Base-by-base conservation (phyloP, 2,888 invertebrate genomes). In the Lumbricus terrestris region DNA sequence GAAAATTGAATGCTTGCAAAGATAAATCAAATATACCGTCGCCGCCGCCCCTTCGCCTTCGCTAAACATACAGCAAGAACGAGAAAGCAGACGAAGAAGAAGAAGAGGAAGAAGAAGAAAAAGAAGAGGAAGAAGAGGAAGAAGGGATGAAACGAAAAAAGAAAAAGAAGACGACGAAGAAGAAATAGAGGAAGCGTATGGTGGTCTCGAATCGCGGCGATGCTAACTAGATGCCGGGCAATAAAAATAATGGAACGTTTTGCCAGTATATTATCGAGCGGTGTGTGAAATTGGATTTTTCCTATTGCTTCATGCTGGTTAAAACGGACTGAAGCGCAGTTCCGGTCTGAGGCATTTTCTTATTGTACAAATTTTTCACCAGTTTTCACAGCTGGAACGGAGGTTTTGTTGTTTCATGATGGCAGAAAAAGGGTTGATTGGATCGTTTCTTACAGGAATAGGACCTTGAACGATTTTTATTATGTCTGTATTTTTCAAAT, bases 201-300 rank as follows among this genome's bases (percentile, higher is more conserved):
- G 69, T 69, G 69, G 69, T 29, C 69, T 35, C 83, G 83, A 34
- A 83, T 83, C 16, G 83, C 83, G 35, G 11, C 8, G 69, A 69
- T 33, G 85, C 85, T 37, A 85, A 85, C 85, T 37, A 85, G 85
- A 85, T 37, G 85, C 37, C 37, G 20, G 5, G 34, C 37, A 85
- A 85, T 85, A 85, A 85, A 85, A 85, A 85, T 85, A 85, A 85
- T 85, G 85, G 37, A 85, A 37, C 34, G 85, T 85, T 85, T 85
- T 85, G 85, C n/a, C 85, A 33, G 18, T 85, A 85, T 37, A 37
- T 85, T 85, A 69, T 69, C 69, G 85, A 85, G 20, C 85, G 85
- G 35, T 85, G 85, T 85, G 85, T 37, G 85, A 85, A 69, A 85
- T 85, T 85, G 85, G 85, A 85, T 85, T 85, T 35, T 69, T 69